phyloP scores from a whole-genome alignment of 92 coral and sea anemone species.

The Desmophyllum pertusum region DNA sequence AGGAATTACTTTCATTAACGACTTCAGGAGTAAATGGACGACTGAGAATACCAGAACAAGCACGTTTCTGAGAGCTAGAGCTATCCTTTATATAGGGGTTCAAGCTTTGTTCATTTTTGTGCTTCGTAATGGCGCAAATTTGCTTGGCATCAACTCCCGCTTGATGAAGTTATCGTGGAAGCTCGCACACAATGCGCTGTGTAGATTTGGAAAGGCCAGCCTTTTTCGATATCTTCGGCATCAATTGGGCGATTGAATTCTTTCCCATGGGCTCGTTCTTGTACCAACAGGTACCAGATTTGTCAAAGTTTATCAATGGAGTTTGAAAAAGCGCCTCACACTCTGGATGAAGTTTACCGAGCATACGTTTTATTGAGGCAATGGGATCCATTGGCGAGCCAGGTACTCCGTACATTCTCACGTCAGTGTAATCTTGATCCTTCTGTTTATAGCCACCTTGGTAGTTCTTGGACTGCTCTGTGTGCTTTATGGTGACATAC shows the following conservation, averaged over 20 bases:
- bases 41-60: background rate
- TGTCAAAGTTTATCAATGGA: slow-evolving; percentile 22
- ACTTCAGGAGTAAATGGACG: background rate
- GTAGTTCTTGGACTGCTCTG: slow-evolving; percentile 24
- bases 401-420: slow-evolving; percentile 14
- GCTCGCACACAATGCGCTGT: slow-evolving; percentile 30
- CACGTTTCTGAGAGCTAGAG: slow-evolving; percentile 7
- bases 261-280: slow-evolving; percentile 36
- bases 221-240: slow-evolving; percentile 19
- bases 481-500: slow-evolving; percentile 24
- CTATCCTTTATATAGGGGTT: slow-evolving; percentile 41
- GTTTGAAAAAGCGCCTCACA: slow-evolving; percentile 44
- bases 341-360: slow-evolving; percentile 28
- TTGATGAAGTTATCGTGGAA: slow-evolving; percentile 32
- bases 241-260: no score
- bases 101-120: slow-evolving; percentile 40
- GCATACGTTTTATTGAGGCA: slow-evolving; percentile 27
- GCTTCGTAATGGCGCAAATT: slow-evolving; percentile 41
- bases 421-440: slow-evolving; percentile 34
- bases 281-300: no score
- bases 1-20: no score
- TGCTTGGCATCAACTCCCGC: slow-evolving; percentile 49
- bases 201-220: slow-evolving; percentile 36
- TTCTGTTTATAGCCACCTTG: slow-evolving; percentile 38
- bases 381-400: no score